A percentile compares a stretch with the other conserved stretches of the same genome.
Conservation (phyloP, 1,140 invertebrate genomes). For the Helicoverpa zea region DNA sequence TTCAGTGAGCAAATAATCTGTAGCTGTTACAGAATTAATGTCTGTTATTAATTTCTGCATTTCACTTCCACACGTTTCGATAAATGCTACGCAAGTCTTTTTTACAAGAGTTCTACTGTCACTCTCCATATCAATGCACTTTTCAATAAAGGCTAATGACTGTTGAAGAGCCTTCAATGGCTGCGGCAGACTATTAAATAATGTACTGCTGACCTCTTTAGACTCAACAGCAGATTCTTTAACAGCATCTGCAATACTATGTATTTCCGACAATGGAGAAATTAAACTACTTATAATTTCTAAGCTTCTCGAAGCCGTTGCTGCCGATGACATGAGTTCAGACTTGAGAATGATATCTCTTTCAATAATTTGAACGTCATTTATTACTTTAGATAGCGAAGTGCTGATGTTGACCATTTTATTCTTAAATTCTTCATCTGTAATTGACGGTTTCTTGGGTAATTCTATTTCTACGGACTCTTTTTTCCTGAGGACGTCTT, state of each 20-base stretch:
- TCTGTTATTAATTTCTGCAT: constrained; percentile 79
- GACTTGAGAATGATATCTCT: constrained; percentile 88
- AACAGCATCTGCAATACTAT: constrained; percentile 87
- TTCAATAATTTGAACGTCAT: constrained; percentile 87
- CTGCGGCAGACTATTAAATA: constrained; percentile 87
- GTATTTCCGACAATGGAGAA: constrained; percentile 89
- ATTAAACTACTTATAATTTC: constrained; percentile 88
- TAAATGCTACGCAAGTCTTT: constrained; percentile 88
- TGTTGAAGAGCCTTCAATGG: constrained; percentile 89
- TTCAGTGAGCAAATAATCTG: constrained; percentile 60
- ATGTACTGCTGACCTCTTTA: constrained; percentile 80
- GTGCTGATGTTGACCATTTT: constrained; percentile 63
- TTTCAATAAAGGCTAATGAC: constrained; percentile 89
- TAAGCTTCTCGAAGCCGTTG: constrained; percentile 88
- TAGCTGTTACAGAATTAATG: constrained; percentile 60
- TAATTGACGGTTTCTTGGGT: constrained; percentile 49
- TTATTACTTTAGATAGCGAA: constrained; percentile 69
- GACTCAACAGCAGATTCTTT: constrained; percentile 72
- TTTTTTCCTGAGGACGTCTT: constrained; percentile 65
- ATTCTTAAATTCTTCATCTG: constrained; percentile 62
- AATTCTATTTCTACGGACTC: constrained; percentile 43
- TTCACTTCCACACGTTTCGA: constrained; percentile 87
- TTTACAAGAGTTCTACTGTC: constrained; percentile 89
- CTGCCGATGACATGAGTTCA: constrained; percentile 88
- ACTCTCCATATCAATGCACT: constrained; percentile 90